Base-by-base conservation (phyloP, 2,797 vertebrate genomes). In the Nyctibius grandis region DNA sequence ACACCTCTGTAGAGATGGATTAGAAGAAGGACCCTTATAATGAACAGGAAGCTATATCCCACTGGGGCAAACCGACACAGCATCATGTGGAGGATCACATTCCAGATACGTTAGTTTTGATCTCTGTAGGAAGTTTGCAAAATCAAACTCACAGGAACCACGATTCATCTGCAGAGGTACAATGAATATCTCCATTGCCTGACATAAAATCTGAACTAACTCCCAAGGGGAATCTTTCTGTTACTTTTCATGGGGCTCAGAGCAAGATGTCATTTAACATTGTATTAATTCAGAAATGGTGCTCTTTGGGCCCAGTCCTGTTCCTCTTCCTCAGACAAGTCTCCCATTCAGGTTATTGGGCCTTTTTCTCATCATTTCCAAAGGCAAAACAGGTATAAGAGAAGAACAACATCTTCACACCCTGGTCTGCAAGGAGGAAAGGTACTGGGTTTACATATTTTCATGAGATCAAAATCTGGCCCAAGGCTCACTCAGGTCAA, bases 81-180 rank as follows among this genome's bases (percentile, higher is more conserved):
- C 75, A 73, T 47, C 91, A 2, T 22, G 47, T 12, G 31, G 77
- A 91, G 72, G 90, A 79, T 78, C 88, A 77, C 53, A 33, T 75
- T 75, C 77, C 93, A 92, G 80, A 92, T 82, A 33, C 0, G 3
- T 25, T 88, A 48, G 82, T 92, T 97, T 95, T 97, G 90, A 98
- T 96, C 97, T 97, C 90, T n/a, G 89, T 38, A 44, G 90, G 81
- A 93, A 54, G 45, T 64, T 80, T 74, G 75, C 70, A 88, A 96
- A 97, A 97, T 96, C 95, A 97, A 97, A 95, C 91, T 96, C 90
- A 91, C 93, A 96, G 88, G 94, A 96, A 88, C 88, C 91, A 86
- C 63, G 92, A 96, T 96, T 97, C 95, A 95, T 97, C 96, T 97
- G 95, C 79, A 93, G 88, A 97, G 93, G 88, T 72, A 95, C 96